Evolutionary conservation across 2,113 vertebrate genomes (phyloP).

Genomic region (Procavia capensis): DNA sequence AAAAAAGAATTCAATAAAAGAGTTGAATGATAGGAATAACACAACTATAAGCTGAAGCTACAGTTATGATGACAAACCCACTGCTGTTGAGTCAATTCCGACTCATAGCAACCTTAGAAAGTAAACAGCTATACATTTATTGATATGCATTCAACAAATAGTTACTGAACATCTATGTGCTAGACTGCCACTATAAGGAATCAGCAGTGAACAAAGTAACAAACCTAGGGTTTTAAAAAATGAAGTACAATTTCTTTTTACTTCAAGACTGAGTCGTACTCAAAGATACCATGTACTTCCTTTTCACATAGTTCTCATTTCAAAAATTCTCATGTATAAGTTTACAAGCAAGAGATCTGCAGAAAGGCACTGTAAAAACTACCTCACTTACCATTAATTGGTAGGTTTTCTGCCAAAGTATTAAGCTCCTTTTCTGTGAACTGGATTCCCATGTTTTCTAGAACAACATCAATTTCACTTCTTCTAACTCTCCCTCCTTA

Average conservation of each 20-base stretch:
- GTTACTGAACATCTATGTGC: background rate
- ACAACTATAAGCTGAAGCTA: background rate
- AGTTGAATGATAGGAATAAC: background rate
- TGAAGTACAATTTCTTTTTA: background rate
- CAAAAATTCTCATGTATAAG: background rate
- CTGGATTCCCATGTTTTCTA: conserved; percentile 28
- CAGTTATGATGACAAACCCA: background rate
- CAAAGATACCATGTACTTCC: background rate
- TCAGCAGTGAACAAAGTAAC: background rate
- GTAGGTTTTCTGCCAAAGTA: background rate
- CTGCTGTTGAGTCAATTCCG: too few relatives aligned
- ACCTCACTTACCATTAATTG: background rate
- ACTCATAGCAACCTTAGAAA: too few relatives aligned
- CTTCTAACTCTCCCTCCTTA: conserved; percentile 41
- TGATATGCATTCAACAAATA: background rate
- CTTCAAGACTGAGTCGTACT: background rate
- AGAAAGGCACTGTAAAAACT: background rate
- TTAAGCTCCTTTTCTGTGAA: conserved; percentile 32
- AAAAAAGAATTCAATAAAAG: background rate
- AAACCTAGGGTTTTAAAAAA: background rate
- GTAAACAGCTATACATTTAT: background rate
- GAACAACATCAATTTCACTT: background rate
- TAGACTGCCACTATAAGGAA: background rate
- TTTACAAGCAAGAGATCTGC: background rate
- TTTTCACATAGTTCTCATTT: background rate